A percentile compares a stretch with the other conserved stretches of the same genome.
Evolutionary conservation across 1,140 invertebrate genomes (phyloP).

Genomic region (Orchestia grillus): DNA sequence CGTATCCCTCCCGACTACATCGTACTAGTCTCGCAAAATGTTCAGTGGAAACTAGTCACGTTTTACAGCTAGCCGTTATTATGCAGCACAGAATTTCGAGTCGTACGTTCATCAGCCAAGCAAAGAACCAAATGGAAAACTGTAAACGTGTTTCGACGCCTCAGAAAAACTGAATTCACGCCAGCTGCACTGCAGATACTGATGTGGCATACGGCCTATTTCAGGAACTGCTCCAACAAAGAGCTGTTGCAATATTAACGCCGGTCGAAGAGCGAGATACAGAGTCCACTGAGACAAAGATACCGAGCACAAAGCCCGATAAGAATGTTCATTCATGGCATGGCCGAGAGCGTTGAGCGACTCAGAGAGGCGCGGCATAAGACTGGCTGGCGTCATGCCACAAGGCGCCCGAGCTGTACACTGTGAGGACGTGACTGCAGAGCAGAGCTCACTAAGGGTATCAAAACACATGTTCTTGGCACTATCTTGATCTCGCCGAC

Average conservation of each 20-base stretch:
- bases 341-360: not conserved
- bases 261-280: not conserved
- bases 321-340: slow-evolving; percentile 5
- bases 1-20: not conserved
- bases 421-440: not conserved
- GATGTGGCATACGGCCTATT: not conserved
- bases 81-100: not conserved
- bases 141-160: not conserved
- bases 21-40: not conserved
- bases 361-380: not conserved
- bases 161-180: not conserved
- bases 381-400: not conserved
- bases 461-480: not conserved
- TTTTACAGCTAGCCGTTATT: not conserved
- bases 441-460: not conserved
- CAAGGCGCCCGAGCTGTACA: not conserved
- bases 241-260: not conserved
- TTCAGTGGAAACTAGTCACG: not conserved
- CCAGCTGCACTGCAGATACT: not conserved
- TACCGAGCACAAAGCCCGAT: slow-evolving; percentile 14
- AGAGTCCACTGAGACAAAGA: not conserved
- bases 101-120: not conserved
- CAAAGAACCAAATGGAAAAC: not conserved
- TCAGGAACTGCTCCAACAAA: not conserved
- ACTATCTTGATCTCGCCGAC: not conserved